A percentile compares a stretch with the other conserved stretches of the same genome.
Conservation (phyloP, 2,113 vertebrate genomes). For the Stomatorhinus ivindoensis region DNA sequence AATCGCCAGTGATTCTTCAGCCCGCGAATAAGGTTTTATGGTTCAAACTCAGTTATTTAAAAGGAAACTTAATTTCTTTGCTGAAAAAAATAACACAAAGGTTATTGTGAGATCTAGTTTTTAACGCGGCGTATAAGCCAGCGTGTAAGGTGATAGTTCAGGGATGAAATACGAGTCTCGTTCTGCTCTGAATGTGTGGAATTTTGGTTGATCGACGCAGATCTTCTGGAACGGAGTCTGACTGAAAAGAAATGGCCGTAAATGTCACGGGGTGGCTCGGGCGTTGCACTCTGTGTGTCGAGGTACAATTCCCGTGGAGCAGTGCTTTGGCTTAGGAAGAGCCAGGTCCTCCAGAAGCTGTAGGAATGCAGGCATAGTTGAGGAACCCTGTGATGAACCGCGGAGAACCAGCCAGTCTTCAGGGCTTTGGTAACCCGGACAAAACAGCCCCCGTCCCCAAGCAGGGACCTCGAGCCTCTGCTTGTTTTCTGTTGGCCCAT, state of each 20-base stretch:
- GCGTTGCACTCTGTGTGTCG: neutral
- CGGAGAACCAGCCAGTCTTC: neutral
- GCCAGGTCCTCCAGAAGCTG: neutral
- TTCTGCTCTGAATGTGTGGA: neutral
- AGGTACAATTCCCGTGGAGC: neutral
- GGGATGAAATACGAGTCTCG: constrained; percentile 9
- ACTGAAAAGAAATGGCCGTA: neutral
- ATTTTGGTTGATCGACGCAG: neutral
- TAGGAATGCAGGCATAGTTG: neutral
- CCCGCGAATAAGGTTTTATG: neutral
- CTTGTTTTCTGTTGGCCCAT: constrained; percentile 24
- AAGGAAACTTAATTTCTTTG: neutral
- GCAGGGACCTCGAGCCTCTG: constrained; percentile 17
- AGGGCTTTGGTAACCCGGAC: constrained; percentile 27
- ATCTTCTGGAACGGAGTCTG: neutral
- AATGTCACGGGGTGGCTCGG: neutral
- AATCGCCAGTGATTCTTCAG: neutral
- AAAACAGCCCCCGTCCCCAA: constrained; percentile 27
- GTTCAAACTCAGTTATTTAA: neutral
- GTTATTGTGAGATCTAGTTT: neutral
- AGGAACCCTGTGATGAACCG: neutral
- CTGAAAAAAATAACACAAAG: neutral
- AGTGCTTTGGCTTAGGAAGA: neutral
- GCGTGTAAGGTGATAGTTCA: constrained; percentile 10
- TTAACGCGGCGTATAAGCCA: neutral